A percentile compares a stretch with the other conserved stretches of the same genome.
These are phyloP conservation scores for Triops cancriformis DNA, from an alignment of 1,140 invertebrate genomes.

Conservation along the genomic window DNA sequence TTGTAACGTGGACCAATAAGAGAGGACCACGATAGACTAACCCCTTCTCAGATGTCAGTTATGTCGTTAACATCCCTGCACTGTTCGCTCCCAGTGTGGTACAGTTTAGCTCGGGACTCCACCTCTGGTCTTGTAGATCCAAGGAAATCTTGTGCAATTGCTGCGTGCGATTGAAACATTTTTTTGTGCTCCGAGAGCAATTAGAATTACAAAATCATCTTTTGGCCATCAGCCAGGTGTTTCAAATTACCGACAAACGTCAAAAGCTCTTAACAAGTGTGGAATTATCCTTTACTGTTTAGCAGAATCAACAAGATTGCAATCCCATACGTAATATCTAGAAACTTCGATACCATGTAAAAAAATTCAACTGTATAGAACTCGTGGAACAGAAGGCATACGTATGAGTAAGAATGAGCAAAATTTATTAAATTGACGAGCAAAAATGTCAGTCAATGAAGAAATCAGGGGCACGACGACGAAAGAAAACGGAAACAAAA, in stretches of 20 bases:
- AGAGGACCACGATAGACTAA: slow-evolving; percentile 7
- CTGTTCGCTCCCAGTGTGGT: not conserved
- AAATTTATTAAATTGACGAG: not conserved
- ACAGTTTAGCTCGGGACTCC: too few species aligned
- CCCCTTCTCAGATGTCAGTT: not conserved
- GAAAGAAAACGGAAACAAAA: slow-evolving; percentile 11
- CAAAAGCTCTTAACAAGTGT: not conserved
- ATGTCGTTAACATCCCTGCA: too few species aligned
- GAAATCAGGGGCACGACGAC: not conserved
- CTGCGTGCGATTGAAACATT: too few species aligned
- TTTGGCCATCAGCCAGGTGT: not conserved
- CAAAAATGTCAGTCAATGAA: not conserved
- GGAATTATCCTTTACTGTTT: not conserved
- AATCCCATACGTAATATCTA: not conserved
- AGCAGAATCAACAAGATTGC: not conserved
- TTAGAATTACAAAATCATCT: not conserved
- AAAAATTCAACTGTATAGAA: not conserved
- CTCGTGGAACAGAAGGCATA: not conserved
- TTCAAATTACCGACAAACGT: not conserved
- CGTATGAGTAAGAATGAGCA: slow-evolving; percentile 15
- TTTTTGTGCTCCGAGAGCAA: too few species aligned
- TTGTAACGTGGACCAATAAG: not conserved
- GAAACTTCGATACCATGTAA: too few species aligned
- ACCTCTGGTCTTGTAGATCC: too few species aligned
- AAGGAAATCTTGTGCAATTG: too few species aligned